Base-by-base conservation (phyloP, 2,113 vertebrate genomes). In the Gambusia affinis region DNA sequence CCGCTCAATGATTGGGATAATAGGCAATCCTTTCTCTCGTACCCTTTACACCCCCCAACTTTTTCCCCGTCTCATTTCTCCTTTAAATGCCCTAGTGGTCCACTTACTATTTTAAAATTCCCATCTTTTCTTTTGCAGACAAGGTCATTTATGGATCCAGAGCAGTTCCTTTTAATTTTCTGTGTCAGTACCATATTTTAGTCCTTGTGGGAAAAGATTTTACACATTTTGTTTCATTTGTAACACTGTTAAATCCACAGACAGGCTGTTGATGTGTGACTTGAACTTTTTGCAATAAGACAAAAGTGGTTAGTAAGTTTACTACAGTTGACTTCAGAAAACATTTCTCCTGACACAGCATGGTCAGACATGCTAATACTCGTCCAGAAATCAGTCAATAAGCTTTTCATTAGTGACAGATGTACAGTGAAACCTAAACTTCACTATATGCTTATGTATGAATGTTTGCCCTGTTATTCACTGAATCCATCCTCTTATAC, bases 1-100 rank as follows among this genome's bases (percentile, higher is more conserved):
- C 94, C 93, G 93, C 93, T 92, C 84, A 86, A 86, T 93, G 94
- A 93, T 91, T 91, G 92, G 90, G 93, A 95, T 94, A 95, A 95
- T 95, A 93, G 91, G 86, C 84, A 71, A 78, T 82, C 86, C 88
- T 92, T 91, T 90, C 88, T 88, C 88, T 86, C 75, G 63, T 64
- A 81, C 75, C 82, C 84, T 86, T 68, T 73, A 75, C 60, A 30
- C 75, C 83, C 83, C 62, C 31, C 51, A 8, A 84, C 60, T 64
- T 80, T 82, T 82, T 89, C 82, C 87, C 22, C 89, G 70, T 89
- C 79, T 88, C 75, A 68, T 80, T 89, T 91, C 85, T 90, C 80
- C 89, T 92, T 90, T 89, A 92, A 92, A 93, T 84, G 89, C 90
- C 90, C 86, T 86, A 89, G 88, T 90, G 88, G 85, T 85, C 78